These are phyloP conservation scores for Bhutanitis thaidina DNA, from an alignment of 2,888 invertebrate species.

Conservation along the genomic window DNA sequence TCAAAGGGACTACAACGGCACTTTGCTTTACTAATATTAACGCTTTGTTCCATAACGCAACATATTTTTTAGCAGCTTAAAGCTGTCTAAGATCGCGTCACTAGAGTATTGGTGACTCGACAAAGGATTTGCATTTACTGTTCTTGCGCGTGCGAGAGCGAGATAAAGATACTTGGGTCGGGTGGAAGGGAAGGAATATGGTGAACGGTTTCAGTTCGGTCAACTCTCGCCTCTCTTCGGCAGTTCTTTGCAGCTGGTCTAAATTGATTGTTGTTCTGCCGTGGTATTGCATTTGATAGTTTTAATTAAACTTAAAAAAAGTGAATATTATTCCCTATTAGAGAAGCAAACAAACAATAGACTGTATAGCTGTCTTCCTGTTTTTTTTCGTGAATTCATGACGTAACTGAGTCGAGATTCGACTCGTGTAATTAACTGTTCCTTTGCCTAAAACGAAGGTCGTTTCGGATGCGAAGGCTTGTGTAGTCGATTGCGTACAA, in stretches of 20 bases:
- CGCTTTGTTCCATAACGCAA: not conserved
- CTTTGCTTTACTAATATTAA: too few relatives aligned
- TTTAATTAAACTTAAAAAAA: constrained; percentile 12
- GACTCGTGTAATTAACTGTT: constrained; percentile 45
- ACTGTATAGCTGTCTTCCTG: too few relatives aligned
- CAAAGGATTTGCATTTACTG: constrained; percentile 16
- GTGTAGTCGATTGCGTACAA: constrained; percentile 44
- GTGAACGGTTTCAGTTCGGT: constrained; percentile 19
- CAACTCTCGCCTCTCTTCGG: constrained; percentile 23
- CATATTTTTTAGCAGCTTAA: too few relatives aligned
- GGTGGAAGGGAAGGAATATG: constrained; percentile 29
- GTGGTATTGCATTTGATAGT: constrained; percentile 25
- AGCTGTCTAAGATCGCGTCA: not conserved
- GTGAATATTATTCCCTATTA: too few relatives aligned
- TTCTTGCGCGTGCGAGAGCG: constrained; percentile 20
- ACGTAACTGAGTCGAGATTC: constrained; percentile 70
- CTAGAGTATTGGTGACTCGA: constrained; percentile 12
- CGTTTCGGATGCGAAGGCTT: constrained; percentile 49
- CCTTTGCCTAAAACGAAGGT: constrained; percentile 50
- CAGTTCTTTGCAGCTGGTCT: constrained; percentile 38
- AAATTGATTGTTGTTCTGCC: constrained; percentile 34
- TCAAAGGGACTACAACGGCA: too few relatives aligned
- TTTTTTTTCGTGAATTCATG: constrained; percentile 53
- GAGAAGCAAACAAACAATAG: too few relatives aligned
- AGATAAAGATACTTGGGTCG: constrained; percentile 29